phyloP scores from a whole-genome alignment of 53 echinoderm and acorn worm species.

The Hippasteria phrygiana region DNA sequence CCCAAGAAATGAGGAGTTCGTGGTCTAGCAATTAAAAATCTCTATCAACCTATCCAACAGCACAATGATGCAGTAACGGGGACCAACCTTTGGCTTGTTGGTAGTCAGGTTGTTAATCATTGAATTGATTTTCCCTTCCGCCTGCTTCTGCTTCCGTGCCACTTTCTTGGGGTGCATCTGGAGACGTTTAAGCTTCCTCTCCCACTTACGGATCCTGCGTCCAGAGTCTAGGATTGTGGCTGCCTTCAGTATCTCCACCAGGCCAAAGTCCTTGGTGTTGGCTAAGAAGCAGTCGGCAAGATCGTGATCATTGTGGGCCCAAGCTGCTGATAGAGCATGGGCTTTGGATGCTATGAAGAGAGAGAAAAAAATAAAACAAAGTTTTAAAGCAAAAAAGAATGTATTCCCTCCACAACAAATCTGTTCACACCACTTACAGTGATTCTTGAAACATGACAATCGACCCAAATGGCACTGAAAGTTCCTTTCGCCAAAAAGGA shows the following conservation, averaged over 20 bases:
- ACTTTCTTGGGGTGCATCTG: constrained; percentile 81
- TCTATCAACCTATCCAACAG: no score
- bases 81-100: constrained; percentile 77
- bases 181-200: constrained; percentile 76
- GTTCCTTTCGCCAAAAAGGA: no score
- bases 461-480: no score
- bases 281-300: constrained; percentile 70
- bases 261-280: constrained; percentile 72
- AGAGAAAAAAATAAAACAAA: neutral
- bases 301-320: constrained; percentile 85
- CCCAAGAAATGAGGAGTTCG: no score
- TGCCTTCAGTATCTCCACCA: constrained; percentile 90
- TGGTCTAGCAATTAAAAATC: no score
- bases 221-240: constrained; percentile 82
- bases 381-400: neutral
- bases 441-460: no score
- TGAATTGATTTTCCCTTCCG: constrained; percentile 74
- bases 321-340: constrained; percentile 80
- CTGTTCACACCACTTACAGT: no score
- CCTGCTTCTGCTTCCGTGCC: constrained; percentile 45
- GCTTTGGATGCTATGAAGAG: constrained; percentile 68
- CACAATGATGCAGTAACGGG: no score
- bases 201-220: constrained; percentile 79
- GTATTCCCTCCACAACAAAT: no score
- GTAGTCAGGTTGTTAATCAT: constrained; percentile 81